These are phyloP conservation scores for Zapornia atra DNA, from an alignment of 2,113 vertebrate genomes.

Conservation along the genomic window DNA sequence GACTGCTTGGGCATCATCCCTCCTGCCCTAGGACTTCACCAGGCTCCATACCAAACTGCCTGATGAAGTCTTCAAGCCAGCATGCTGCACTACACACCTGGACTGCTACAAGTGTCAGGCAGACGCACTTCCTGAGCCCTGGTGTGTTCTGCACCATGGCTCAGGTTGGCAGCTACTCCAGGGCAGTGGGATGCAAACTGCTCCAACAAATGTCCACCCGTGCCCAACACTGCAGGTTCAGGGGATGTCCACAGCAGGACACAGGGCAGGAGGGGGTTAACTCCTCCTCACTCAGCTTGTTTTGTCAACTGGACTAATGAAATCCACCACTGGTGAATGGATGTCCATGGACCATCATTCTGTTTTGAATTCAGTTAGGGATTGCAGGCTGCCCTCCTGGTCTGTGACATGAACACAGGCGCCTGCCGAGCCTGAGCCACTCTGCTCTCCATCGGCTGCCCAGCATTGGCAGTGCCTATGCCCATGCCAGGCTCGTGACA, in stretches of 20 bases:
- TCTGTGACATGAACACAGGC: neutral
- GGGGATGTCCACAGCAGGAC: neutral
- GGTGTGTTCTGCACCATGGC: neutral
- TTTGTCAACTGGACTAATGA: neutral
- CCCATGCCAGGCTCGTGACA: neutral
- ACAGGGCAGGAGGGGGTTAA: neutral
- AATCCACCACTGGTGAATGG: neutral
- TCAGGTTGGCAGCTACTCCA: neutral
- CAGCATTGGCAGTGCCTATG: neutral
- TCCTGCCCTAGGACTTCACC: neutral
- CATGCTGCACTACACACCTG: rapidly evolving
- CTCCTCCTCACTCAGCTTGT: neutral
- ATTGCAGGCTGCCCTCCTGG: neutral
- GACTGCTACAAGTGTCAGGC: neutral
- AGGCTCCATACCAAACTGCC: neutral
- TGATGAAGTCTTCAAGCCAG: neutral
- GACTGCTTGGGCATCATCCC: neutral
- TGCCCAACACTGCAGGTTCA: neutral
- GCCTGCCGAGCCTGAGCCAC: neutral
- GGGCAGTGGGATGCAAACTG: neutral
- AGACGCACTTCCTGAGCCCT: neutral
- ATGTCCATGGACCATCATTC: neutral
- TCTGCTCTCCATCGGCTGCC: neutral
- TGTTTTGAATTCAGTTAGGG: neutral
- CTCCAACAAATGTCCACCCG: neutral